Evolutionary conservation across 2,888 invertebrate genomes (phyloP).

Genomic region (Zelleria hepariella): DNA sequence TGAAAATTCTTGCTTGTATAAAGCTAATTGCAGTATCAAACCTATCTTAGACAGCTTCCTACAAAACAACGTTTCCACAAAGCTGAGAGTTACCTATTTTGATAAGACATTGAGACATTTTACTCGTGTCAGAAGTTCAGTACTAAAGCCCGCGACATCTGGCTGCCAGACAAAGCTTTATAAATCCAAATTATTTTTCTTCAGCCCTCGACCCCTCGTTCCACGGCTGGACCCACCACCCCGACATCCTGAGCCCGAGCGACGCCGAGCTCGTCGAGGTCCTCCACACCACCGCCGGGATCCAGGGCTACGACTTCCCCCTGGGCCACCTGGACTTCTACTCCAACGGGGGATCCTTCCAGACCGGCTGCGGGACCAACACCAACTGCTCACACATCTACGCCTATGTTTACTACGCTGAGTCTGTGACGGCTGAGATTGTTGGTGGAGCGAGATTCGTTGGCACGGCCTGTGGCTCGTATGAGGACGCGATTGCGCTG

Average conservation of each 20-base stretch:
- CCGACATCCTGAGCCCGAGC: slow-evolving; percentile 31
- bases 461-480: slow-evolving; percentile 41
- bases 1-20: too few relatives aligned
- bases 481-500: slow-evolving; percentile 29
- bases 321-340: slow-evolving; percentile 57
- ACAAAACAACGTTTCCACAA: too few relatives aligned
- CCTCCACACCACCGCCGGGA: slow-evolving; percentile 45
- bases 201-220: slow-evolving; percentile 61
- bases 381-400: slow-evolving; percentile 38
- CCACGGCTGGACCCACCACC: slow-evolving; percentile 52
- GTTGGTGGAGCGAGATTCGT: slow-evolving; percentile 32
- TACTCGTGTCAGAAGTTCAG: too few relatives aligned
- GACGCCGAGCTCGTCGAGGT: slow-evolving; percentile 55
- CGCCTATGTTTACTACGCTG: slow-evolving; percentile 44
- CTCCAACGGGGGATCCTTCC: slow-evolving; percentile 48
- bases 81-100: too few relatives aligned
- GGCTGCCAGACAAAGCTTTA: too few relatives aligned
- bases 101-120: not conserved
- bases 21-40: too few relatives aligned
- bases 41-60: too few relatives aligned
- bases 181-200: slow-evolving; percentile 2
- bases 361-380: slow-evolving; percentile 38
- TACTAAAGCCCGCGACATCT: not conserved
- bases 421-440: slow-evolving; percentile 34
- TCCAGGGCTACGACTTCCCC: slow-evolving; percentile 45